These are phyloP conservation scores for Muntiacus muntjak DNA, from an alignment of 2,113 vertebrate genomes.

Conservation along the genomic window DNA sequence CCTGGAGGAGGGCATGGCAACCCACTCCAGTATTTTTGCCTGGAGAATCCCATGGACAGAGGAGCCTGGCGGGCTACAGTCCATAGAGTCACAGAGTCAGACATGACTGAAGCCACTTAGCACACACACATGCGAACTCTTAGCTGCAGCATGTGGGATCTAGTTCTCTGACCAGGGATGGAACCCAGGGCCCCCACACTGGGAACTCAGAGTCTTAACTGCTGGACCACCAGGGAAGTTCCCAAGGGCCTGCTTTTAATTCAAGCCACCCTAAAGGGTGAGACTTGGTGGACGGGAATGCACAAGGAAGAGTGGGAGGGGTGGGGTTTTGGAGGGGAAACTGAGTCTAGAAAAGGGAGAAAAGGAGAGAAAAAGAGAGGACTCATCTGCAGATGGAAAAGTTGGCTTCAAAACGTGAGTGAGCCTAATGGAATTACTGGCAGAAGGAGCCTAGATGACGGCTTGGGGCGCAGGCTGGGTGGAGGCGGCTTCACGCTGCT, in stretches of 20 bases:
- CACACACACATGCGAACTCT: not conserved
- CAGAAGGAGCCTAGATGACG: not conserved
- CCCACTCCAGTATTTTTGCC: not conserved
- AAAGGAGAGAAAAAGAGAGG: not conserved
- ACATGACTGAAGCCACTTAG: not conserved
- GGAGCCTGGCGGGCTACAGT: accelerated
- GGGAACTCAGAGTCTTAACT: not conserved
- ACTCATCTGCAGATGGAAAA: not conserved
- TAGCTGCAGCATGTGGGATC: not conserved
- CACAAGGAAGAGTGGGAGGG: not conserved
- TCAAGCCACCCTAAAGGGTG: not conserved
- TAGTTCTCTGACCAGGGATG: not conserved
- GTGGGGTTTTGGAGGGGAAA: not conserved
- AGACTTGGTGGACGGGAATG: not conserved
- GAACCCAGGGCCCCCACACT: not conserved
- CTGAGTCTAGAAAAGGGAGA: not conserved
- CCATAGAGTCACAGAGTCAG: not conserved
- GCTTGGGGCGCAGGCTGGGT: not conserved
- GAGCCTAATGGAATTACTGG: not conserved
- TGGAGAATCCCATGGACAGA: not conserved
- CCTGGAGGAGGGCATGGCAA: not conserved
- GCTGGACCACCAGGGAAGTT: not conserved
- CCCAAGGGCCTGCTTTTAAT: not conserved
- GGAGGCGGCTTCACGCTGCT: not conserved
- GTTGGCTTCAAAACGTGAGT: not conserved